Conservation (phyloP, 2,888 invertebrate species). For the Imbricaverruca yamaguchii region DNA sequence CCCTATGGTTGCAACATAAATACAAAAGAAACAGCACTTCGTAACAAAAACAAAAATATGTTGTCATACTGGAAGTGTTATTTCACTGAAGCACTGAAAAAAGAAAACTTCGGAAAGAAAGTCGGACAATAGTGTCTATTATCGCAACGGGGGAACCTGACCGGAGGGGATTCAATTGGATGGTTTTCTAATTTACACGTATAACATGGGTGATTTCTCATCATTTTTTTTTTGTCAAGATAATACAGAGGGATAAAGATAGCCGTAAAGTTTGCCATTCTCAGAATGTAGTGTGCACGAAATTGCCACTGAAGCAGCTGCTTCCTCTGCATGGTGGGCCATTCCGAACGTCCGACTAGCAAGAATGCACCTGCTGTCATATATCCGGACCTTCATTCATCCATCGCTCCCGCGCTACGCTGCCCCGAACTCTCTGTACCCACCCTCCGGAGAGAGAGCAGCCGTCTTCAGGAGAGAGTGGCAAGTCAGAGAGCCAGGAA, state of each 20-base stretch:
- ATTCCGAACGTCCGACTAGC: constrained; percentile 21
- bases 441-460: constrained; percentile 9
- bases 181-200: too few species aligned
- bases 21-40: too few species aligned
- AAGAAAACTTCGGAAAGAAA: too few species aligned
- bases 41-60: too few species aligned
- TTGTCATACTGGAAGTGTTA: too few species aligned
- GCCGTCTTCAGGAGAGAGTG: not conserved
- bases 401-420: constrained; percentile 24
- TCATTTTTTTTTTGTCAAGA: too few species aligned
- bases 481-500: not conserved
- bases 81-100: too few species aligned
- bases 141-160: too few species aligned
- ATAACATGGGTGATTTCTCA: too few species aligned
- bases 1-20: too few species aligned
- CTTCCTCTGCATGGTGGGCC: constrained; percentile 29
- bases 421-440: constrained; percentile 24
- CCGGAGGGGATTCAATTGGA: too few species aligned
- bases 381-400: constrained; percentile 28
- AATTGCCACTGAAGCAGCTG: constrained; percentile 27
- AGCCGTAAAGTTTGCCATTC: constrained; percentile 22
- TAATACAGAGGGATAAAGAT: not conserved
- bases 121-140: too few species aligned
- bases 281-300: constrained; percentile 23
- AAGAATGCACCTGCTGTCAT: constrained; percentile 27